phyloP scores from a whole-genome alignment of 2,797 vertebrate species.

The Sebastes trivittatus region DNA sequence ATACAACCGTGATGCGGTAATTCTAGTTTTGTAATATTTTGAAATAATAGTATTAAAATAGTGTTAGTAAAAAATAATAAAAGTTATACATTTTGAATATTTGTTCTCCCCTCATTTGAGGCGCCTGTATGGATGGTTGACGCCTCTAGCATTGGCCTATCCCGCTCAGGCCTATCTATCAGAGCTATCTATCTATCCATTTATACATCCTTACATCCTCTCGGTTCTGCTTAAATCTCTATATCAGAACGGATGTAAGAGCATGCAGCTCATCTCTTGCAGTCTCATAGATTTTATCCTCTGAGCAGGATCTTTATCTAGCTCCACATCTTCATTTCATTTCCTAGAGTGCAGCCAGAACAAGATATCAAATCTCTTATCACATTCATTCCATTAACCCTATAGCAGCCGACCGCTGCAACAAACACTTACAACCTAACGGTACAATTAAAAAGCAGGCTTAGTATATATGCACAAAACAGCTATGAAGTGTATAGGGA shows the following conservation, averaged over 20 bases:
- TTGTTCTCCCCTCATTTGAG: background rate
- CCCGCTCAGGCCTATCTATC: background rate
- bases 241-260: background rate
- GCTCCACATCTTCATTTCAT: slow-evolving; percentile 15
- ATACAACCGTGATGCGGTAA: no score
- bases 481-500: no score
- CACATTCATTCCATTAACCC: slow-evolving; percentile 16
- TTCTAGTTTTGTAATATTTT: no score
- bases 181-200: no score
- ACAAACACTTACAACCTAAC: background rate
- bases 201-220: no score
- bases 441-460: no score
- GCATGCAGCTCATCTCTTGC: background rate
- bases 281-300: slow-evolving; percentile 1
- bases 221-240: background rate
- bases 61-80: background rate
- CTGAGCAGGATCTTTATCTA: background rate
- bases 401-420: background rate
- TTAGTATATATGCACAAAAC: no score
- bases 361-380: slow-evolving; percentile 33
- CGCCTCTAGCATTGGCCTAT: background rate
- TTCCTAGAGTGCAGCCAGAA: slow-evolving; percentile 39
- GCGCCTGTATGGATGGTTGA: background rate
- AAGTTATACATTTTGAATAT: background rate
- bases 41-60: background rate